These are phyloP conservation scores for Neosilurus hyrtlii DNA, from an alignment of 2,797 vertebrate genomes.

Conservation along the genomic window DNA sequence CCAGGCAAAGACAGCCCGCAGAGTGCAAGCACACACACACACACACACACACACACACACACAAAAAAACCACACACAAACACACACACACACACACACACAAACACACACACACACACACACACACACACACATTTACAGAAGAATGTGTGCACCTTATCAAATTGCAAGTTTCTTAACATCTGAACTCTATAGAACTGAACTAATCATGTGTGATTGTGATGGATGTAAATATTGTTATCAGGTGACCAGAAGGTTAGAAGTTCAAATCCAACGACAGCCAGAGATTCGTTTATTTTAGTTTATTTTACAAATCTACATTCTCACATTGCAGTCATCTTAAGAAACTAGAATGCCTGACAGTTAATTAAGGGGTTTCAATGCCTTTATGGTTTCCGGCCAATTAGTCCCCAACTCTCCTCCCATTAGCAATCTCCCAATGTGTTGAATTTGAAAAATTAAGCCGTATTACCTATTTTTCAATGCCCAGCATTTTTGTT, in stretches of 20 bases:
- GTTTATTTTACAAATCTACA: not conserved
- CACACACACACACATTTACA: not conserved
- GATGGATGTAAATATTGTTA: not conserved
- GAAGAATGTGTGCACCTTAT: slow-evolving; percentile 22
- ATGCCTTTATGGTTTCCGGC: no score
- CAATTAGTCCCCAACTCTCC: no score
- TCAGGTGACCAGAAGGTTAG: not conserved
- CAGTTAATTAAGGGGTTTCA: no score
- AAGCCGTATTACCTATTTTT: no score
- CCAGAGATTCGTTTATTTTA: not conserved
- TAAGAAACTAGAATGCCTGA: no score
- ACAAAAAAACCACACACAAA: not conserved
- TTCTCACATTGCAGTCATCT: no score
- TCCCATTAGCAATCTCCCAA: no score
- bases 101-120: not conserved
- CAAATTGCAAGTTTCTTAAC: slow-evolving; percentile 7
- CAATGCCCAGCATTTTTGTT: no score
- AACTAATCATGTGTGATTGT: not conserved
- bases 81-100: slow-evolving; percentile 11
- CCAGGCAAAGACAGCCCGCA: not conserved
- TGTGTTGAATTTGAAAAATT: no score
- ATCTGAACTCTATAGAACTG: not conserved
- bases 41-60: not conserved
- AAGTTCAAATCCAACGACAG: not conserved
- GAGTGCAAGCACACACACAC: not conserved